phyloP scores from a whole-genome alignment of 2,113 vertebrate species.

The Micromys minutus region DNA sequence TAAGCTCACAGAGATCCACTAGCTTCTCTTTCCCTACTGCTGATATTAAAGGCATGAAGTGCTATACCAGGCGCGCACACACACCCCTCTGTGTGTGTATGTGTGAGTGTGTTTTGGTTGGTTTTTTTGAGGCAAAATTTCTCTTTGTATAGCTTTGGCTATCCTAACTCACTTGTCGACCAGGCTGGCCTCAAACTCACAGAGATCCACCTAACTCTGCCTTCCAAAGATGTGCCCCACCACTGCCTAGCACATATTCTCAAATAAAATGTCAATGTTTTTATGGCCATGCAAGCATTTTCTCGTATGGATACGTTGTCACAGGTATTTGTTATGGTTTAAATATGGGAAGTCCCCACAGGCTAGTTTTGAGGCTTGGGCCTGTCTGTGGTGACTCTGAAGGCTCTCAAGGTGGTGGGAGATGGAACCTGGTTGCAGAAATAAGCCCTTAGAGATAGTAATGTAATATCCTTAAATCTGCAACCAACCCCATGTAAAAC shows the following conservation, averaged over 20 bases:
- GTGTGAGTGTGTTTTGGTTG: background rate
- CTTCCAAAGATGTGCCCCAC: background rate
- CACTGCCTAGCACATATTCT: background rate
- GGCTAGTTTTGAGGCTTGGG: background rate
- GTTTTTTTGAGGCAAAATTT: background rate
- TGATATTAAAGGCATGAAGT: background rate
- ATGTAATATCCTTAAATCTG: background rate
- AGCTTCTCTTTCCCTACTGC: background rate
- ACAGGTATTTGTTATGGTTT: background rate
- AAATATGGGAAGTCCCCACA: background rate
- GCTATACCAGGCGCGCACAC: background rate
- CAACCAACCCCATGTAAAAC: constrained; percentile 33
- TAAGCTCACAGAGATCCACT: background rate
- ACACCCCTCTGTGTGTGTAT: no score
- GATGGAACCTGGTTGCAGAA: background rate
- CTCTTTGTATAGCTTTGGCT: background rate
- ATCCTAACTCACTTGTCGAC: background rate
- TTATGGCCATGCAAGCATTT: background rate
- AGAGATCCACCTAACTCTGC: background rate
- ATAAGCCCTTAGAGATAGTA: background rate
- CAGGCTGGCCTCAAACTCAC: background rate
- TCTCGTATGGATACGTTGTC: background rate
- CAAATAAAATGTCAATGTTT: background rate
- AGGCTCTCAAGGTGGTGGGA: background rate
- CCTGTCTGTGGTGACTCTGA: background rate